Base-by-base conservation (phyloP, 1,140 invertebrate genomes). In the Laodelphax striatellus region DNA sequence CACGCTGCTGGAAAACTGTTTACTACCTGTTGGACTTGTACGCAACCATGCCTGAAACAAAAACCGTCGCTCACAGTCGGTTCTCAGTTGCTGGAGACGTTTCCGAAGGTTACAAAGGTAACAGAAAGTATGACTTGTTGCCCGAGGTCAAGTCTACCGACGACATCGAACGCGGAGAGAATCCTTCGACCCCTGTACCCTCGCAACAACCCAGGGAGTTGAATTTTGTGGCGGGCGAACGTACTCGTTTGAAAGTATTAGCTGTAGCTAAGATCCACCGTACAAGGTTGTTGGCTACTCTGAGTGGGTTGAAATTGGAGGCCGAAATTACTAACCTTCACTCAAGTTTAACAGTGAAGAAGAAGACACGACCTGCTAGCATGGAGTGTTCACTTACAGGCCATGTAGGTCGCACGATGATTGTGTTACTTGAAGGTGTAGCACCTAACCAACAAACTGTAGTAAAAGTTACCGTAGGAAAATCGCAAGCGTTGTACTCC, bases 1-100 rank as follows among this genome's bases (percentile, higher is more conserved):
- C 90, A 13, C 83, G 86, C 64, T 98, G 94, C 70, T 98, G 94
- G 94, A 87, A 90, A 70, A 97, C 91, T 6, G 86, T 98, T 63
- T 96, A 94, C 70, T 86, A 93, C 72, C 77, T 97, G 16, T 73
- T 98, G 38, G 92, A 97, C 68, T 74, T 97, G 19, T 97, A 98
- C 70, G 91, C 92, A 2, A 93, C 89, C 16, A 90, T 92, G 81
- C 92, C 94, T 0, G 93, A 96, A 69, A 90, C 90, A 0, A 95
- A 96, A 73, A 96, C 92, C 0, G 87, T 97, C 13, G 80, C 77
- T 16, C 80, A 82, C 63, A 73, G 75, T 62, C 65, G 64, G 21
- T 75, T 77, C 60, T 78, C 77, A 21, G 68, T 78, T 22, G 76
- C 68, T 43, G 72, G 70, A 14, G 78, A 80, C 64, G 72, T 75